Base-by-base conservation (phyloP, 2,888 invertebrate species). In the Malthinus seriepunctatus region DNA sequence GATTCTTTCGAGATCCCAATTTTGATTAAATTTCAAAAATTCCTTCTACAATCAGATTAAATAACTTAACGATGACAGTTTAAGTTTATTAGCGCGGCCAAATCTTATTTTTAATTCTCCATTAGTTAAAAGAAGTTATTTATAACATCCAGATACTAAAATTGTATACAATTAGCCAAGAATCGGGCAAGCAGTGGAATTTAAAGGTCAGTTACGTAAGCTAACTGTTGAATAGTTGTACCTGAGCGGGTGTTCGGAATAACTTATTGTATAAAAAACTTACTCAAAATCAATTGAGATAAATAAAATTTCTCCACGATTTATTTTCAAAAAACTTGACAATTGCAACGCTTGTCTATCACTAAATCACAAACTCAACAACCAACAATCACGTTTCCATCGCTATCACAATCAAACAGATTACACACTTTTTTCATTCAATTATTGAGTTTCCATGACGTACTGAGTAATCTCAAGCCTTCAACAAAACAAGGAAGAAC, bases 41-140 rank as follows among this genome's bases (percentile, higher is more conserved):
- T 2, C 23, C 3, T 5, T 23, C 23, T 23, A 46, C 35, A 54
- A 15, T 42, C 9, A 15, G 39, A 42, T 42, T 23, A 42, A 42
- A 42, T 42, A 42, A 55, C 48, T 39, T 14, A 31, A 48, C 49
- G 23, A 39, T 49, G 34, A 49, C 42, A 32, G 14, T 49, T 48
- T 15, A 42, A 14, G 7, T 52, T 49, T 46, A 33, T 53, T 58
- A 48, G 52, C 58, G 53, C 52, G 32, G 14, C 35, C 49, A 32
- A 52, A 57, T 48, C 53, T 61, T 61, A 56, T 56, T 61, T 61
- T 61, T 56, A 50, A 53, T 57, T 35, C 38, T 33, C 32, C 53
- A 57, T 53, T 59, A 56, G 49, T 39, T 57, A 61, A 61, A 61
- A 54, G 12, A 47, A 39, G 48, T 48, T 54, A 54, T 48, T 54